Conservation (phyloP, 2,888 invertebrate genomes). For the Drosophila meridionalis region DNA sequence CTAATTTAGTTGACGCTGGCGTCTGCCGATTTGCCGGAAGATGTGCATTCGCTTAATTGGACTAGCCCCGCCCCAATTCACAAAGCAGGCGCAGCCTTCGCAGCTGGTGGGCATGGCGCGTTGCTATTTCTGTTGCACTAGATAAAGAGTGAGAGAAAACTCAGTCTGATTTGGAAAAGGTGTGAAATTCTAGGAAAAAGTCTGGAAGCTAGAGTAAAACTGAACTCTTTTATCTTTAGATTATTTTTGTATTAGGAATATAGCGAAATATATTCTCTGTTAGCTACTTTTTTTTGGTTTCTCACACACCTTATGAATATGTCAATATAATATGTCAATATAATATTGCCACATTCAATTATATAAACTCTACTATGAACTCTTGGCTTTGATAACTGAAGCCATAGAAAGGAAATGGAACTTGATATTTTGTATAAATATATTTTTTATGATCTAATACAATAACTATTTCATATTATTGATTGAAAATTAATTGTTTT, state of each 20-base stretch:
- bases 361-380: not conserved
- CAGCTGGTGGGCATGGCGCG: constrained; percentile 5
- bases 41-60: constrained; percentile 45
- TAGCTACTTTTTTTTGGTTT: too few relatives aligned
- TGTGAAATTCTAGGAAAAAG: constrained; percentile 8
- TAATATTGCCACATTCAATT: too few relatives aligned
- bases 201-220: not conserved
- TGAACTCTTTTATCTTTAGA: not conserved
- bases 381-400: not conserved
- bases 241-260: not conserved
- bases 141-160: constrained; percentile 30
- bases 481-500: not conserved
- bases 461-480: not conserved
- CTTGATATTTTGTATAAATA: not conserved
- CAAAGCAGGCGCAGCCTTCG: not conserved
- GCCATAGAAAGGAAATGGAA: not conserved
- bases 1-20: constrained; percentile 78
- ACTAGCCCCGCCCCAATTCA: constrained; percentile 2
- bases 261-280: too few relatives aligned
- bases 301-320: too few relatives aligned
- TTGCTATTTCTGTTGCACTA: constrained; percentile 14
- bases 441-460: not conserved
- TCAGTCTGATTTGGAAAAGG: constrained; percentile 29
- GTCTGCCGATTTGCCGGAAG: constrained; percentile 33
- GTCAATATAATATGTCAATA: too few relatives aligned